Evolutionary conservation across 1,140 invertebrate species (phyloP).

Genomic region (Asobara japonica): DNA sequence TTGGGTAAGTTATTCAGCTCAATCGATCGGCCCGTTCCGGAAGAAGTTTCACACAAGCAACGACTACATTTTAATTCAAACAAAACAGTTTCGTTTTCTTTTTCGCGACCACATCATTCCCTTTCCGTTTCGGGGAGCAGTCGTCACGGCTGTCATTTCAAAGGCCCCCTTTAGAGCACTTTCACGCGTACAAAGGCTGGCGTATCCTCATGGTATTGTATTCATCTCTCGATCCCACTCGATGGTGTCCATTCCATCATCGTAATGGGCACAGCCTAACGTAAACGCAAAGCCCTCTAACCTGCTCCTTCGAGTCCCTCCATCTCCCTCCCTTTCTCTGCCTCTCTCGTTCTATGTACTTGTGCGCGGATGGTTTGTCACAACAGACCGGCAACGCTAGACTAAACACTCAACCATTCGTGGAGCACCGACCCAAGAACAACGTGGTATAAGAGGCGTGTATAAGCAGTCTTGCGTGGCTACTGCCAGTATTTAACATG

Average conservation of each 20-base stretch:
- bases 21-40: no score
- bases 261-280: not conserved
- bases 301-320: not conserved
- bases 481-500: slow-evolving; percentile 41
- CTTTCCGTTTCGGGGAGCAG: not conserved
- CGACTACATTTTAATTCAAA: not conserved
- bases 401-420: slow-evolving; percentile 55
- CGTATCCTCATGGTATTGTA: not conserved
- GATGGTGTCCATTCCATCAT: slow-evolving; percentile 11
- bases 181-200: not conserved
- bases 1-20: no score
- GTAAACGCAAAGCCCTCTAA: slow-evolving; percentile 3
- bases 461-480: slow-evolving; percentile 31
- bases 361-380: slow-evolving; percentile 51
- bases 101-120: no score
- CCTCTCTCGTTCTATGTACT: slow-evolving; percentile 36
- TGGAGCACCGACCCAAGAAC: slow-evolving; percentile 36
- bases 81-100: not conserved
- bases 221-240: slow-evolving; percentile 2
- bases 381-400: slow-evolving; percentile 50
- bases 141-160: not conserved
- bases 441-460: slow-evolving; percentile 19
- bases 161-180: not conserved
- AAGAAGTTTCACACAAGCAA: no score
- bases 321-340: no score